phyloP scores from a whole-genome alignment of 2,888 invertebrate genomes.

The Helleia helle region DNA sequence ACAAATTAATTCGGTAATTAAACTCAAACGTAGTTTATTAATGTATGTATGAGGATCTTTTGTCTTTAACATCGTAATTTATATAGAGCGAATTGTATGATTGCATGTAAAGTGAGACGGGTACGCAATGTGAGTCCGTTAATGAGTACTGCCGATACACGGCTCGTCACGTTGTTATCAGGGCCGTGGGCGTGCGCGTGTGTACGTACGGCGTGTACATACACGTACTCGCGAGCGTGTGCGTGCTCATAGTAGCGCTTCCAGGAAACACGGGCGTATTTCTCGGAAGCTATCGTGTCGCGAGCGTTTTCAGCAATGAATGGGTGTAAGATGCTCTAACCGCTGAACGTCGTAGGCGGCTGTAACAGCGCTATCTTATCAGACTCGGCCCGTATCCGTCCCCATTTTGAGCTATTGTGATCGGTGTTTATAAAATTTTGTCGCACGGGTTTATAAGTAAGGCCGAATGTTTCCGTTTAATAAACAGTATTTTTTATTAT shows the following conservation, averaged over 20 bases:
- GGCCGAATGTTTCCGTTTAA: no score
- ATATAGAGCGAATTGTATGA: constrained; percentile 38
- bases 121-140: constrained; percentile 54
- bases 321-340: constrained; percentile 32
- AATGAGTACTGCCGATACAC: constrained; percentile 65
- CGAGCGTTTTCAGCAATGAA: constrained; percentile 65
- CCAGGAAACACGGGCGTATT: constrained; percentile 68
- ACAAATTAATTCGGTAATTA: background rate
- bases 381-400: constrained; percentile 13
- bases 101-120: constrained; percentile 57
- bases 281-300: constrained; percentile 64
- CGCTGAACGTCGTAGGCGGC: constrained; percentile 19
- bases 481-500: no score
- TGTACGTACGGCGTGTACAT: constrained; percentile 33
- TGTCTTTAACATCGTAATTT: constrained; percentile 36
- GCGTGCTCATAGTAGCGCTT: constrained; percentile 63
- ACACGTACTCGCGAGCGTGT: constrained; percentile 33
- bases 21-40: background rate
- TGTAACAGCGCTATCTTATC: constrained; percentile 11
- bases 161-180: constrained; percentile 66
- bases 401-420: constrained; percentile 14
- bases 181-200: constrained; percentile 51
- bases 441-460: no score
- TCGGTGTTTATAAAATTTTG: background rate
- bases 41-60: constrained; percentile 4